Evolutionary conservation across 2,888 invertebrate species (phyloP), one percentile per base, ranked within the genome.

Genomic region (Ichneumoninae sp.): DNA sequence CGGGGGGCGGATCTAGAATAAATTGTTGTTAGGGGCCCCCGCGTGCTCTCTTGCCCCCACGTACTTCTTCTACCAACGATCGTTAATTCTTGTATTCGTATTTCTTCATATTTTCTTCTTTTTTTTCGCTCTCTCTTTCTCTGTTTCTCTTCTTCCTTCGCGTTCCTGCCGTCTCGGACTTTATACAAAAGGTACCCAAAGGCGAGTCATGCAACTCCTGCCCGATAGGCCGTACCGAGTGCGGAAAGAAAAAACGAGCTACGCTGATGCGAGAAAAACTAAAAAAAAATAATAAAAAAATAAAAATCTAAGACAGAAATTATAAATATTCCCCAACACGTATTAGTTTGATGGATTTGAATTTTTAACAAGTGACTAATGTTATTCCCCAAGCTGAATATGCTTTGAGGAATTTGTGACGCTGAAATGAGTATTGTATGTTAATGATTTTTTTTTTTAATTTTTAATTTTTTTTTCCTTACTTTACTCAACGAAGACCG

Each of bases 1-100:
- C 70, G 83, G 81, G 79, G 83, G 83, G 85, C 85, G 85, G 85
- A 85, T 85, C 85, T 85, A 83, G 85, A 85, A 85, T 85, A 85
- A 85, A 85, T 85, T 85, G 82, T 85, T 83, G 85, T 85, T 85
- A 83, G 85, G 85, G 85, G 82, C 85, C 82, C 85, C 85, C 85
- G 79, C 85, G 66, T 54, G 40, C 47, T 54, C 66, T 79, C 82
- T 71, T 77, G 79, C 78, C 83, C 44, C 63, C 76, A 40, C 77
- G 50, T 77, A 47, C 47, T 44, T 68, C 66, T n/a, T 65, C 66
- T 52, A 36, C 50, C 76, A 36, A 50, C 83, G 85, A 85, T 84
- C 84, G 84, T 84, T 84, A 84, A 85, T 85, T 82, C 79, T 80
- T 73, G 79, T 82, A 85, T 85, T 82, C 82, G 79, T 82, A 79